Conservation (phyloP, 37 sponge, comb jelly and placozoan species). For the Beroe forskalii region DNA sequence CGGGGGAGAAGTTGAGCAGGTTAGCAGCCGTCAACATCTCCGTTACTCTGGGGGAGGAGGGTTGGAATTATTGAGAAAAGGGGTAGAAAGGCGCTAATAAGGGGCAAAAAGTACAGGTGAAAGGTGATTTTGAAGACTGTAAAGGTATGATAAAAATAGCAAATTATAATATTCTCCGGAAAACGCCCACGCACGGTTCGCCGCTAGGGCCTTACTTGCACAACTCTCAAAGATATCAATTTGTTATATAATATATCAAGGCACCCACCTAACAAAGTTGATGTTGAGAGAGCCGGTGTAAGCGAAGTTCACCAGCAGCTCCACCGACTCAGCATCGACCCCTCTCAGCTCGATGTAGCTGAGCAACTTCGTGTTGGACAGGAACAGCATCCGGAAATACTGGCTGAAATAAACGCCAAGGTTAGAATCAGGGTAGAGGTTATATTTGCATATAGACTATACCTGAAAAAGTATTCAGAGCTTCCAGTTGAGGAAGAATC, state of each 20-base stretch:
- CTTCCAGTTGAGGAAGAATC: no score
- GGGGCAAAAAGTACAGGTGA: not conserved
- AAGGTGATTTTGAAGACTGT: no score
- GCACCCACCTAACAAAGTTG: slow-evolving; percentile 3
- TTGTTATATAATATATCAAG: no score
- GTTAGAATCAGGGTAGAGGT: not conserved
- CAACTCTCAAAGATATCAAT: no score
- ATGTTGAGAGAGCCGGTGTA: slow-evolving; percentile 41
- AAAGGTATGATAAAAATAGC: no score
- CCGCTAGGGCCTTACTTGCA: no score
- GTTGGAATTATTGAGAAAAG: not conserved
- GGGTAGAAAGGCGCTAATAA: not conserved
- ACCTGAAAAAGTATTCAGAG: not conserved
- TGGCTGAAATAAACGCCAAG: no score
- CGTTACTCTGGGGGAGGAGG: slow-evolving; percentile 23
- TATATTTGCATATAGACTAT: not conserved
- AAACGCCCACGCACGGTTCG: no score
- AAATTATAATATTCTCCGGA: no score
- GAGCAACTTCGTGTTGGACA: slow-evolving; percentile 7
- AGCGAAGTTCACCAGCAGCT: slow-evolving; percentile 35
- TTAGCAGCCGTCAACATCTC: slow-evolving; percentile 39
- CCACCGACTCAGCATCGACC: slow-evolving; percentile 10
- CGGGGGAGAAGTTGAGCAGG: slow-evolving; percentile 29
- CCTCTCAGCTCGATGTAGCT: slow-evolving; percentile 25
- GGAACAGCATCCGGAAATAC: slow-evolving; percentile 41